Evolutionary conservation across 2,797 vertebrate genomes (phyloP).

Genomic region (Okamejei kenojei): DNA sequence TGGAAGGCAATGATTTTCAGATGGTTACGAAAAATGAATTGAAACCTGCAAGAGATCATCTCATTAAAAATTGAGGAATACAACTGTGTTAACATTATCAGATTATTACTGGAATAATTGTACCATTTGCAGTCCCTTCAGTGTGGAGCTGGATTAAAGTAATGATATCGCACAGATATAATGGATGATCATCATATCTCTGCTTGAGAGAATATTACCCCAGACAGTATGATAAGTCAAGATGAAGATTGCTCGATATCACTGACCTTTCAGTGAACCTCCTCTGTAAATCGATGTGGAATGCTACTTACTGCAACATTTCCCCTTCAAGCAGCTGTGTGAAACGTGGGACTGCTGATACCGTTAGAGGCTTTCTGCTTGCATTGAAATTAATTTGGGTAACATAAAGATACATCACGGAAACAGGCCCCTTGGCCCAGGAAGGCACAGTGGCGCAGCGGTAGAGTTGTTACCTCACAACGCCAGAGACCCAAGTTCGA

Average conservation of each 20-base stretch:
- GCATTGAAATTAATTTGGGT: background rate
- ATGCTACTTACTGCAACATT: background rate
- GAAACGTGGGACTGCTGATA: background rate
- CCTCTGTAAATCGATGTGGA: background rate
- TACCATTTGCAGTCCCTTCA: background rate
- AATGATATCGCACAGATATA: background rate
- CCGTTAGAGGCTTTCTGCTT: no score
- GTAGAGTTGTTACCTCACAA: no score
- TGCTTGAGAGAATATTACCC: background rate
- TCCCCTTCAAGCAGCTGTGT: background rate
- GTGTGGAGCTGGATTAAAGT: background rate
- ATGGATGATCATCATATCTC: background rate
- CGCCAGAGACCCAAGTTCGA: no score
- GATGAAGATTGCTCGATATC: background rate
- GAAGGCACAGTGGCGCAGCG: no score
- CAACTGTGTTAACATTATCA: conserved; percentile 2
- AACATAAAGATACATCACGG: no score
- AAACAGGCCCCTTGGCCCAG: no score
- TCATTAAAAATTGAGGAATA: background rate
- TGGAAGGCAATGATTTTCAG: background rate
- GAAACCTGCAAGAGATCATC: background rate
- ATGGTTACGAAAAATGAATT: background rate
- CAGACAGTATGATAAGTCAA: background rate
- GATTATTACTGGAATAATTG: conserved; percentile 7
- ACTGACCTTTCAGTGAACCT: conserved; percentile 4